These are phyloP conservation scores for Oryctolagus cuniculus DNA, from an alignment of 2,113 vertebrate genomes.

Conservation along the genomic window mOryCun1.1 NC_091451.1:45137501-45138000, in stretches of 20 bases:
- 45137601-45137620: background rate
- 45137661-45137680: background rate
- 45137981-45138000: rapidly evolving
- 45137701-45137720: background rate
- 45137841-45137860: background rate
- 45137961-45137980: rapidly evolving
- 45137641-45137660: background rate
- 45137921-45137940: rapidly evolving
- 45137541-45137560: too few species aligned
- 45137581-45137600: background rate
- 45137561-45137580: background rate
- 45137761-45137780: background rate
- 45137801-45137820: background rate
- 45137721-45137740: background rate
- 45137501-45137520: background rate
- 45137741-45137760: background rate
- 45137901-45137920: background rate
- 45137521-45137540: background rate
- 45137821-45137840: background rate
- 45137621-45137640: background rate
- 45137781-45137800: background rate
- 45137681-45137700: background rate
- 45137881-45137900: background rate
- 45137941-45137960: rapidly evolving
- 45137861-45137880: background rate